phyloP scores from a whole-genome alignment of 1,140 invertebrate species.

The Cheumatopsyche charites region DNA sequence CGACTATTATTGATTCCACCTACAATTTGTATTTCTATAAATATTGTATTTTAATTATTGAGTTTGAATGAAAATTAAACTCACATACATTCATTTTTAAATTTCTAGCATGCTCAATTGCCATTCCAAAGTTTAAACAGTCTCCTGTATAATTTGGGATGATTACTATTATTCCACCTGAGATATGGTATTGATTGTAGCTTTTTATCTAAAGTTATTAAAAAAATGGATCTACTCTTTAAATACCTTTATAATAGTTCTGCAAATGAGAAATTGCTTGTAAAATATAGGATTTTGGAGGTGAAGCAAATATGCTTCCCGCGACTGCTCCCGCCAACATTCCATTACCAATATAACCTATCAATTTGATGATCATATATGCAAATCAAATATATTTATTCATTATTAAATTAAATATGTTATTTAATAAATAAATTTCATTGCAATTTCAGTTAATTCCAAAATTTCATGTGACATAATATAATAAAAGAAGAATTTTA shows the following conservation, averaged over 20 bases:
- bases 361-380: too few relatives aligned
- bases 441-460: background rate
- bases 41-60: background rate
- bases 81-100: slow-evolving; percentile 65
- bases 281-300: slow-evolving; percentile 71
- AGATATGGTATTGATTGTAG: slow-evolving; percentile 44
- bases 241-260: slow-evolving; percentile 61
- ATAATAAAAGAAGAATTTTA: background rate
- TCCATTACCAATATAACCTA: slow-evolving; percentile 79
- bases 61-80: background rate
- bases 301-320: slow-evolving; percentile 81
- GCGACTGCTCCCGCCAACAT: slow-evolving; percentile 77
- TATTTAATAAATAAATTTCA: too few relatives aligned
- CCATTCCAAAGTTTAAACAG: slow-evolving; percentile 84
- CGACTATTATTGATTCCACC: slow-evolving; percentile 71
- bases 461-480: background rate
- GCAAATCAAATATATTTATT: slow-evolving; percentile 38
- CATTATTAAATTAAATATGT: slow-evolving; percentile 13
- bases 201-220: background rate
- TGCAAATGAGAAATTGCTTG: slow-evolving; percentile 68
- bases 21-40: too few relatives aligned
- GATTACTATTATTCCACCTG: slow-evolving; percentile 75
- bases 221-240: slow-evolving; percentile 11
- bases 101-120: slow-evolving; percentile 73
- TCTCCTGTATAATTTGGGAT: slow-evolving; percentile 90